These are phyloP conservation scores for Frankliniella fusca DNA, from an alignment of 2,888 invertebrate species.

Conservation along the genomic window DNA sequence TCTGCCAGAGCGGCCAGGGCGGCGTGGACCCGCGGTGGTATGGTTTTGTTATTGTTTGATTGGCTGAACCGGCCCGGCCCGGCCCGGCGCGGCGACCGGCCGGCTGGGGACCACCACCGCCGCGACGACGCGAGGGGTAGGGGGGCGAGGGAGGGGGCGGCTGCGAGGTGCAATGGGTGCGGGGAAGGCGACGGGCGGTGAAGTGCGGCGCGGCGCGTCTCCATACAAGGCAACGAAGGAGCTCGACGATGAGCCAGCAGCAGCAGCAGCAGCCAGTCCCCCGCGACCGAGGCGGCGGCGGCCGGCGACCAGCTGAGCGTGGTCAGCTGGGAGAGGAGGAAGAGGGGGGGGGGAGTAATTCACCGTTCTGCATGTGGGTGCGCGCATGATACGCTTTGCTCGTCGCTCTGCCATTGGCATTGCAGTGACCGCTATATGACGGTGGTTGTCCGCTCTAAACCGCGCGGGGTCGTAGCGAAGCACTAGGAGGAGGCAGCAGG, in stretches of 20 bases:
- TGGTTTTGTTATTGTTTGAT: neutral
- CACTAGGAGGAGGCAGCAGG: no score
- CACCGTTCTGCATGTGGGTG: no score
- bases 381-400: no score
- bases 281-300: neutral
- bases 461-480: no score
- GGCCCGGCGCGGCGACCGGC: neutral
- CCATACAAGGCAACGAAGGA: constrained; percentile 16
- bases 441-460: no score
- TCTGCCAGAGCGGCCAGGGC: no score
- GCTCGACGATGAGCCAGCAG: constrained; percentile 10
- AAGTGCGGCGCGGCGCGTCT: constrained; percentile 1
- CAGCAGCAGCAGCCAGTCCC: neutral
- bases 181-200: neutral
- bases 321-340: neutral
- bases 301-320: no score
- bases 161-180: neutral
- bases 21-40: neutral
- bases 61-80: neutral
- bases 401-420: no score
- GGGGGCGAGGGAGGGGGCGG: neutral
- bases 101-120: no score
- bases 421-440: no score
- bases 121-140: neutral
- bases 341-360: no score